Evolutionary conservation across 1,140 invertebrate genomes (phyloP).

Genomic region (Euura saliciscinereae): DNA sequence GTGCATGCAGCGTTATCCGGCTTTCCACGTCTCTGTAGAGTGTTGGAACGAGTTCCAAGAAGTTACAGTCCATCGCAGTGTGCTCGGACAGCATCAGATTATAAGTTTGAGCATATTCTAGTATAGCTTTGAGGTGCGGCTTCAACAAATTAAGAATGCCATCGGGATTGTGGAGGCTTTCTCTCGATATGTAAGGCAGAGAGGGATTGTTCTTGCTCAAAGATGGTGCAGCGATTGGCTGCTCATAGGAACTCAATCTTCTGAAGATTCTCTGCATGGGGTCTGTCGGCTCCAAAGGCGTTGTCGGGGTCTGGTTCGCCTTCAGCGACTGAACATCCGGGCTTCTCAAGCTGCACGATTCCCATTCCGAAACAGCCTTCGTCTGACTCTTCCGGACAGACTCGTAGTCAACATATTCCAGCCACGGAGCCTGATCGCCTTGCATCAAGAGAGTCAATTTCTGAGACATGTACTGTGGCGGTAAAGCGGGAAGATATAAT

Average conservation of each 20-base stretch:
- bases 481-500: constrained; percentile 74
- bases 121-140: constrained; percentile 62
- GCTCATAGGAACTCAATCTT: constrained; percentile 69
- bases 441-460: constrained; percentile 62
- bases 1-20: constrained; percentile 61
- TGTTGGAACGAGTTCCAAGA: constrained; percentile 69
- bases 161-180: constrained; percentile 46
- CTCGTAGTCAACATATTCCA: constrained; percentile 70
- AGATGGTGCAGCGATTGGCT: constrained; percentile 58
- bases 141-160: constrained; percentile 51
- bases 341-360: constrained; percentile 36
- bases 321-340: constrained; percentile 22
- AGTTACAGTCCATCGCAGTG: constrained; percentile 70
- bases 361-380: constrained; percentile 59
- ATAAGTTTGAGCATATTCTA: constrained; percentile 65
- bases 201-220: constrained; percentile 43
- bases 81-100: constrained; percentile 67
- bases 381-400: constrained; percentile 61
- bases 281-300: constrained; percentile 40
- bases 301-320: constrained; percentile 30
- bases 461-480: constrained; percentile 72
- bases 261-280: constrained; percentile 63
- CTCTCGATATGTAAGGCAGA: constrained; percentile 35
- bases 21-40: constrained; percentile 69
- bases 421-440: constrained; percentile 67